Percentiles rank a stretch among this genome's conserved stretches.
phyloP scores from a whole-genome alignment of 2,113 vertebrate genomes.

The Melanostigma gelatinosum region DNA sequence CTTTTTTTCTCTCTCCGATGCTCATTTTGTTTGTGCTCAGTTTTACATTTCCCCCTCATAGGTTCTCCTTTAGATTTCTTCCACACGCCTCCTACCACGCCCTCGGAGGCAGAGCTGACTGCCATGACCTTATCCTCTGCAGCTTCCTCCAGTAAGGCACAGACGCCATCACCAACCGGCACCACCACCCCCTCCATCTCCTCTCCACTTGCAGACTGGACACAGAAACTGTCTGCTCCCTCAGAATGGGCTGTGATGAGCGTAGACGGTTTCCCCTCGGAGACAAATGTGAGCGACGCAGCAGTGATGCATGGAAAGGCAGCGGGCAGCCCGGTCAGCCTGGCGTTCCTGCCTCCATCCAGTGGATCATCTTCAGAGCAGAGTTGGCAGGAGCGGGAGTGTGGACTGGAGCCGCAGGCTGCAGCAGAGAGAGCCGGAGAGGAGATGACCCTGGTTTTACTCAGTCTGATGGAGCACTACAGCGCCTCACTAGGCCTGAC shows the following conservation, averaged over 20 bases:
- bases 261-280: conserved; percentile 33
- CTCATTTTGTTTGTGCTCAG: not conserved
- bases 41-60: conserved; percentile 24
- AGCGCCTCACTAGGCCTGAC: conserved; percentile 61
- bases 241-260: conserved; percentile 75
- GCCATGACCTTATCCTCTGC: conserved; percentile 68
- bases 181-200: conserved; percentile 37
- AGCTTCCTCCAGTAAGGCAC: conserved; percentile 45
- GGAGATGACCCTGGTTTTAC: conserved; percentile 70
- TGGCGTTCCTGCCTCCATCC: conserved; percentile 20
- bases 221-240: conserved; percentile 54
- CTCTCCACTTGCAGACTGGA: conserved; percentile 50
- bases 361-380: conserved; percentile 55
- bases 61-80: conserved; percentile 81
- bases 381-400: conserved; percentile 72
- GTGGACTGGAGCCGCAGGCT: conserved; percentile 59
- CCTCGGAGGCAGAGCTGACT: conserved; percentile 68
- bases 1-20: not conserved
- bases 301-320: conserved; percentile 21
- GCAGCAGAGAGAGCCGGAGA: conserved; percentile 55
- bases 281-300: conserved; percentile 25
- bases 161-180: conserved; percentile 52
- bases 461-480: conserved; percentile 77
- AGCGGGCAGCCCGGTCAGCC: conserved; percentile 3
- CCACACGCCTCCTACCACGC: conserved; percentile 79